phyloP scores from a whole-genome alignment of 1,140 invertebrate species.

The Triops longicaudatus region DNA sequence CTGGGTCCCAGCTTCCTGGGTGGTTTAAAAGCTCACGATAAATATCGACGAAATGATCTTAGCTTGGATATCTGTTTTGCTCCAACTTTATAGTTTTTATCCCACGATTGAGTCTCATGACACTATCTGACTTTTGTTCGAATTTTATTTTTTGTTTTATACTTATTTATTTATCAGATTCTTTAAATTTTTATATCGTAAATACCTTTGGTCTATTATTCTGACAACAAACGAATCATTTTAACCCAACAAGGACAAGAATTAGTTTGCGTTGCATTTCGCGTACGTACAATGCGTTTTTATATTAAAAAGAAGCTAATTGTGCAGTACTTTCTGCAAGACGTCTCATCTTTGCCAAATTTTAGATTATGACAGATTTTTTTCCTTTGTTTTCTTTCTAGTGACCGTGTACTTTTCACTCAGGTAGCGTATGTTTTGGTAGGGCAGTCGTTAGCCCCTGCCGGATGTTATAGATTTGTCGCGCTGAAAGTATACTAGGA shows the following conservation, averaged over 20 bases:
- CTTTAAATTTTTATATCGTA: no score
- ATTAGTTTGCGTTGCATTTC: no score
- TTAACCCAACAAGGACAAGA: no score
- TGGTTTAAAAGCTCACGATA: constrained; percentile 37
- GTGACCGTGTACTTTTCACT: constrained; percentile 1
- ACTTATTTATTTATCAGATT: background rate
- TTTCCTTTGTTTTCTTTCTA: background rate
- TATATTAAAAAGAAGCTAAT: background rate
- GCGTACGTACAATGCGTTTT: no score
- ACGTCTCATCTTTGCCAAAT: background rate
- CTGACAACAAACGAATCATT: no score
- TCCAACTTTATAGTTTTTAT: background rate
- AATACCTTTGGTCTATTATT: no score
- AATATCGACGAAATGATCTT: background rate
- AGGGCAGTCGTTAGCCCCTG: background rate
- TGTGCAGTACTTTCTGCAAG: background rate
- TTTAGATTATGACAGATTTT: background rate
- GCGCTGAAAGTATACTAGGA: constrained; percentile 14
- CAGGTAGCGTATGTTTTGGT: background rate
- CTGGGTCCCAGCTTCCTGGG: constrained; percentile 94
- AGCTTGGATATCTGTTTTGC: background rate
- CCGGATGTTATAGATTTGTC: constrained; percentile 1
- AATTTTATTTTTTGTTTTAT: background rate
- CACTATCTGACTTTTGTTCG: background rate
- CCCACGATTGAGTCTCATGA: background rate